These are phyloP conservation scores for Cephus rjabovi DNA, from an alignment of 2,888 invertebrate genomes.

Conservation along the genomic window DNA sequence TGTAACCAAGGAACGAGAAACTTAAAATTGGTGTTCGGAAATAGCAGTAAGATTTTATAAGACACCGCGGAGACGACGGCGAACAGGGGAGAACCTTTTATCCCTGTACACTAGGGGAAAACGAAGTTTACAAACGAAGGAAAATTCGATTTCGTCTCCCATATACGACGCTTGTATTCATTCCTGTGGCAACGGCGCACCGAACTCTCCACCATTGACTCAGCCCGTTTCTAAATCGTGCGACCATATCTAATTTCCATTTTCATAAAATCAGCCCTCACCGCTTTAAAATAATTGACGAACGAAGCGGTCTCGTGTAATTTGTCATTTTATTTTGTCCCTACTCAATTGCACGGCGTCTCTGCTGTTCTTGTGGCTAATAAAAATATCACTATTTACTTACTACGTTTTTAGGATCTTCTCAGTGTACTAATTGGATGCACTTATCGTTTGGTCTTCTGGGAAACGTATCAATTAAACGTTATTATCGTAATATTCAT, in stretches of 20 bases:
- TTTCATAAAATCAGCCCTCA: not conserved
- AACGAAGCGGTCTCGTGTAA: not conserved
- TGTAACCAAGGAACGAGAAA: constrained; percentile 17
- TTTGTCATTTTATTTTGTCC: not conserved
- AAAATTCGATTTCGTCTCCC: constrained; percentile 58
- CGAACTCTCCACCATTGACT: not conserved
- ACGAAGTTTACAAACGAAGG: constrained; percentile 59
- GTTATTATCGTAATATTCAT: not conserved
- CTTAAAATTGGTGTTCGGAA: constrained; percentile 38
- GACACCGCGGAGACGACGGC: constrained; percentile 6
- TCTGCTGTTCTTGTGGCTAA: not conserved
- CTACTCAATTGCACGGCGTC: not conserved
- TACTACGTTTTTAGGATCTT: not conserved
- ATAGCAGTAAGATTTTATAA: constrained; percentile 48
- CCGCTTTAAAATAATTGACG: not conserved
- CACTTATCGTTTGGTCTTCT: not conserved
- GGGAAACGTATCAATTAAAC: not conserved
- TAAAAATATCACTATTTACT: not conserved
- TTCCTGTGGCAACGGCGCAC: not conserved
- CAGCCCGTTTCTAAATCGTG: not conserved
- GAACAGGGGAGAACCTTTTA: constrained; percentile 43
- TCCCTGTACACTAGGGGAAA: constrained; percentile 43
- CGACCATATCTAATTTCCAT: not conserved
- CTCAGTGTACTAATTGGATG: not conserved
- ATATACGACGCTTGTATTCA: constrained; percentile 43